Base-by-base conservation (phyloP, 2,113 vertebrate genomes). In the Synchiropus splendidus region DNA sequence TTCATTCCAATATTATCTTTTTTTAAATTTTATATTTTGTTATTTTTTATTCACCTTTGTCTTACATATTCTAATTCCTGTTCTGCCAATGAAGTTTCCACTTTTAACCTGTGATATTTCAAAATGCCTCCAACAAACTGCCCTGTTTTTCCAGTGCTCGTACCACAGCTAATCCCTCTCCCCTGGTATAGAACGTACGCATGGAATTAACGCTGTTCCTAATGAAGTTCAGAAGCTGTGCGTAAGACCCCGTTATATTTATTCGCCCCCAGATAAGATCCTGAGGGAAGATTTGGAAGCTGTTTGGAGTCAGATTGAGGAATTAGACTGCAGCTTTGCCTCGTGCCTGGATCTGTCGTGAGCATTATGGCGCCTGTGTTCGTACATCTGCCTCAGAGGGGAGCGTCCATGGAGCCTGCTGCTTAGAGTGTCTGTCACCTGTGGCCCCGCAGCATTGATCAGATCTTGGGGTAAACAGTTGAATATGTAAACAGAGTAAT, bases 401-500 rank as follows among this genome's bases (percentile, higher is more conserved):
- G 34, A 55, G 49, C 51, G 73, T 76, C 78, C 72, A 15, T 40
- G 56, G 67, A 67, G 69, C 72, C 63, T 55, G 46, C 68, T 75
- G 75, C 77, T 76, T 82, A 84, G 79, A 81, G 79, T 67, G 71
- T 64, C 70, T 81, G 81, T 85, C 84, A 85, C 80, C 81, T 82
- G 78, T 74, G 74, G 73, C 58, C 75, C 58, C 6, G 12, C 37
- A 16, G 58, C 74, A 82, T 84, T 80, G 79, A 85, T 85, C 81
- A 71, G 73, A 81, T 78, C 64, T 45, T 45, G 45, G 78, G 68
- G 73, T 75, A 82, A 86, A 83, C 70, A 76, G 71, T 77, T 79
- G 82, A 85, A 81, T 81, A 80, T 82, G 83, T 84, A 84, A 83
- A 83, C 81, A 82, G 74, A 74, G 78, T 79, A 83, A 84, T 84